Conservation (phyloP, 2,888 invertebrate species). For the Coelopa pilipes region DNA sequence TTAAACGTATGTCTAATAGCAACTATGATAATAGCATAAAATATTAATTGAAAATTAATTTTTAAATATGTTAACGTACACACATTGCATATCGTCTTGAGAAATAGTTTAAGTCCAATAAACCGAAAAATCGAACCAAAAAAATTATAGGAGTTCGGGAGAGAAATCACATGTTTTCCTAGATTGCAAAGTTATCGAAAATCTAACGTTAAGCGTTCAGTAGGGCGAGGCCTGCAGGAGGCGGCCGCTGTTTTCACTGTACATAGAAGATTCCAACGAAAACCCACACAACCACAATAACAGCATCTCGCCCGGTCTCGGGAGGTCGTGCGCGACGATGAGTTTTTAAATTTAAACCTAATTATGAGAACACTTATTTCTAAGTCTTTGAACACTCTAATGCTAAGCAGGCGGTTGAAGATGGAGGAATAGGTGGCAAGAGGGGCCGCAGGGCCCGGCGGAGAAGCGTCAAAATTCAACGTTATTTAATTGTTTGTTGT, state of each 20-base stretch:
- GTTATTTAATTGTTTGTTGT: conserved; percentile 26
- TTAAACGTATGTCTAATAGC: background rate
- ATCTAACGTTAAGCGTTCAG: background rate
- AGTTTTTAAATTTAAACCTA: conserved; percentile 14
- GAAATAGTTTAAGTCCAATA: conserved; percentile 6
- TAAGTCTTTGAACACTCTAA: conserved; percentile 11
- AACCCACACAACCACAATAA: conserved; percentile 25
- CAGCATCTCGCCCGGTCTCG: conserved; percentile 16
- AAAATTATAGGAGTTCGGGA: conserved; percentile 18
- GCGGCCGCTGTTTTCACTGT: conserved; percentile 20
- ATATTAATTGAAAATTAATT: conserved; percentile 38
- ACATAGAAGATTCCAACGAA: conserved; percentile 13
- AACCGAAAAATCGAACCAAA: background rate
- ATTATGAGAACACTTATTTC: background rate
- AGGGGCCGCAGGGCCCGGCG: conserved; percentile 37
- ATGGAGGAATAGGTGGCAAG: background rate
- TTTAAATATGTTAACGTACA: conserved; percentile 23
- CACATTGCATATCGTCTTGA: conserved; percentile 31
- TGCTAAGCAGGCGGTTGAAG: background rate
- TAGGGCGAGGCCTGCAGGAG: conserved; percentile 27
- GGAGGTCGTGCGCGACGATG: conserved; percentile 8
- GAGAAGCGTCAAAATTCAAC: conserved; percentile 8
- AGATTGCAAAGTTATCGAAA: conserved; percentile 47
- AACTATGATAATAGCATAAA: conserved; percentile 31
- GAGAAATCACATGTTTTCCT: conserved; percentile 49